Evolutionary conservation across 2,888 invertebrate species (phyloP).

Genomic region (Eupithecia subfuscata): DNA sequence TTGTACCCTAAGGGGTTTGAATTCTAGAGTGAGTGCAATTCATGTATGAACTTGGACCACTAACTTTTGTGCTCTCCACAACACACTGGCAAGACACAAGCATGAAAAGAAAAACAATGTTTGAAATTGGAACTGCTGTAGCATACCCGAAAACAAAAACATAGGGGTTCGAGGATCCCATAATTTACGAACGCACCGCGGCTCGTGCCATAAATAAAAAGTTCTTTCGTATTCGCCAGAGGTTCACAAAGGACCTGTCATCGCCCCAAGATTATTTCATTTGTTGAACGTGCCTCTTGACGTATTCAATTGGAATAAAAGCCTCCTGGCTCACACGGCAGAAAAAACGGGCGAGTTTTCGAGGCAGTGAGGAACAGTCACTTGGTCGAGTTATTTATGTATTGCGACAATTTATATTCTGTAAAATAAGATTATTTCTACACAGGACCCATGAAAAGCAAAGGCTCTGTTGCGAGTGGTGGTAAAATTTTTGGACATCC

Average conservation of each 20-base stretch:
- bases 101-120: constrained; percentile 1
- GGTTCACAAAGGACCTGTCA: constrained; percentile 38
- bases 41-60: neutral
- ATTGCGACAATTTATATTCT: neutral
- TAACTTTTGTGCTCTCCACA: neutral
- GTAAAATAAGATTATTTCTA: neutral
- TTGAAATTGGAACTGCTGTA: constrained; percentile 1
- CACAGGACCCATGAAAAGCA: neutral
- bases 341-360: neutral
- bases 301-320: constrained; percentile 40
- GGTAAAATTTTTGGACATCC: neutral
- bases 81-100: neutral
- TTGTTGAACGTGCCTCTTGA: constrained; percentile 40
- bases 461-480: neutral
- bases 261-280: constrained; percentile 42
- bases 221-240: constrained; percentile 11
- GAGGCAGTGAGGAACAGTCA: neutral
- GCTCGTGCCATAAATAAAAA: constrained; percentile 25
- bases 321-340: constrained; percentile 11
- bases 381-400: neutral
- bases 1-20: neutral
- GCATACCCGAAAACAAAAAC: neutral
- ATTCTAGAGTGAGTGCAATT: neutral
- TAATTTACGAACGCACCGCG: constrained; percentile 19
- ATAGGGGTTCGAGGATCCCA: neutral